phyloP scores from a whole-genome alignment of 2,888 invertebrate genomes.

The Trypoxylon attenuatum region DNA sequence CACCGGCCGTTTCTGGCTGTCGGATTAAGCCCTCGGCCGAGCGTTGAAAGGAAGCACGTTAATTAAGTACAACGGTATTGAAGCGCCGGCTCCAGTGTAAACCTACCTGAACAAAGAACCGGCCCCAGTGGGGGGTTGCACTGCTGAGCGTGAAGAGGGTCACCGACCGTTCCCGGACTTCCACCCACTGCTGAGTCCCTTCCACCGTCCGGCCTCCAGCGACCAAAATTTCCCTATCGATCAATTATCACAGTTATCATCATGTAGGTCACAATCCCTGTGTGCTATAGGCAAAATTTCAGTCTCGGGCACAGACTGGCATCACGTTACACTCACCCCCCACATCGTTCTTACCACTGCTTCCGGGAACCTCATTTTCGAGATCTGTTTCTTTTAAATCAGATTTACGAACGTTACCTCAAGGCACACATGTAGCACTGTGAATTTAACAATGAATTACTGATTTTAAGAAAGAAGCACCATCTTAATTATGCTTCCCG shows the following conservation, averaged over 20 bases:
- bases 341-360: too few species aligned
- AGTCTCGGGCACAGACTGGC: too few species aligned
- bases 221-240: conserved; percentile 42
- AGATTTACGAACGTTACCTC: too few species aligned
- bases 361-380: too few species aligned
- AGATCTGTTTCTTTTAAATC: too few species aligned
- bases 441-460: too few species aligned
- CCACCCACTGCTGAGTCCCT: neutral
- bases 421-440: too few species aligned
- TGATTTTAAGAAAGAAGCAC: too few species aligned
- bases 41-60: conserved; percentile 56
- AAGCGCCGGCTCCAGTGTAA: conserved; percentile 44
- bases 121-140: conserved; percentile 30
- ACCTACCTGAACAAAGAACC: conserved; percentile 47
- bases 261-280: conserved; percentile 25
- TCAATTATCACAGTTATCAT: conserved; percentile 29
- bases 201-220: conserved; percentile 3
- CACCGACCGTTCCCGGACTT: conserved; percentile 26
- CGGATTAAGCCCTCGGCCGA: conserved; percentile 40
- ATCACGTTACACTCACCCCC: too few species aligned
- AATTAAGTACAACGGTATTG: conserved; percentile 54
- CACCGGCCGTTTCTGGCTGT: conserved; percentile 38
- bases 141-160: conserved; percentile 21
- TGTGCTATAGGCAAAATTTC: too few species aligned
- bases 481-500: too few species aligned